Evolutionary conservation across 2,113 vertebrate species (phyloP).

Genomic region (Peromyscus californicus): DNA sequence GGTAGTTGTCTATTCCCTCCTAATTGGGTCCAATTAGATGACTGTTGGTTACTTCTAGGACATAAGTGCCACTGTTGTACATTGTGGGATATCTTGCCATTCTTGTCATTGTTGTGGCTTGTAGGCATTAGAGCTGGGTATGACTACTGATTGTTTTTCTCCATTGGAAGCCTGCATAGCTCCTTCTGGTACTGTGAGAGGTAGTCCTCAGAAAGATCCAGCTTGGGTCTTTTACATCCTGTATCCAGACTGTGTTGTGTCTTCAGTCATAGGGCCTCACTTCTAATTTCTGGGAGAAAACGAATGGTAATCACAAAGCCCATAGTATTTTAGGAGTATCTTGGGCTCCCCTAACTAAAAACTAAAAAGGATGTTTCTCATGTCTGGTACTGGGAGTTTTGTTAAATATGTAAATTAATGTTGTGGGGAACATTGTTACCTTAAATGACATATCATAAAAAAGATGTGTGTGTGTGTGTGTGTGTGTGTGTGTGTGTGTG

Average conservation of each 20-base stretch:
- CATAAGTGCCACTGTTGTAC: neutral
- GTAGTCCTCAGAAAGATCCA: neutral
- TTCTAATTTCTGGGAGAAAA: neutral
- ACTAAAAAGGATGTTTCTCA: neutral
- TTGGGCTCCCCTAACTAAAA: neutral
- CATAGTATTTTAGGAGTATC: neutral
- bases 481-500: neutral
- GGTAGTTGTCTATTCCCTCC: neutral
- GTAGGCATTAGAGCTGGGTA: neutral
- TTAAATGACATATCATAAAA: neutral
- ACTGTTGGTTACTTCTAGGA: neutral
- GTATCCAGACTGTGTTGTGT: neutral
- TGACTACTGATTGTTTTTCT: neutral
- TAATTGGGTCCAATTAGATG: neutral
- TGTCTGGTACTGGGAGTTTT: neutral
- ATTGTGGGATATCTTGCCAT: neutral
- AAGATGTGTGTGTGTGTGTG: neutral
- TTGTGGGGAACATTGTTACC: neutral
- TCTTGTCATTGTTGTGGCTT: neutral
- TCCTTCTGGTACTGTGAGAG: neutral
- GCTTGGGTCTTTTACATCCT: neutral
- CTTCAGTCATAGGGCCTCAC: neutral
- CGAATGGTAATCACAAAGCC: neutral
- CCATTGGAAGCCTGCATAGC: neutral
- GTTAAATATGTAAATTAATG: neutral